A percentile compares a stretch with the other conserved stretches of the same genome.
Conservation (phyloP, 2,888 invertebrate genomes). For the Volucella bombylans region DNA sequence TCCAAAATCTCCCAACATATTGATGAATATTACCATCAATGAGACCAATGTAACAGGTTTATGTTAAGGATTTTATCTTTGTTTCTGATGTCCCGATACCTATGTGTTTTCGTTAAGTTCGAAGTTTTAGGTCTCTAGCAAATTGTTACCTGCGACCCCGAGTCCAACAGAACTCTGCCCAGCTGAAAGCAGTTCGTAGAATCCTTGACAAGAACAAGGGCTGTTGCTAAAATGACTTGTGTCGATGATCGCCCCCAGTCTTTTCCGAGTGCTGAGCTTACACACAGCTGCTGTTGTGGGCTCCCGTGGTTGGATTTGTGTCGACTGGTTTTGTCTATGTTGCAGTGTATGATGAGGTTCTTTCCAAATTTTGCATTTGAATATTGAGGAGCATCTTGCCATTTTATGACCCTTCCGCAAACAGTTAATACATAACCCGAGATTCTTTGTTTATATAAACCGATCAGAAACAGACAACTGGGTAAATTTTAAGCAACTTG, state of each 20-base stretch:
- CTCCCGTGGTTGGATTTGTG: too few relatives aligned
- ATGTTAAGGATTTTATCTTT: too few relatives aligned
- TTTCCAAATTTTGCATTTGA: slow-evolving; percentile 45
- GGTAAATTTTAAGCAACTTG: slow-evolving; percentile 29
- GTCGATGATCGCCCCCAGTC: too few relatives aligned
- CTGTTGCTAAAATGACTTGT: too few relatives aligned
- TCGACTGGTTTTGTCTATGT: slow-evolving; percentile 16
- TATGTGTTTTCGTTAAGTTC: too few relatives aligned
- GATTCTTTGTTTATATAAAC: slow-evolving; percentile 37
- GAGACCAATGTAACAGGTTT: neutral
- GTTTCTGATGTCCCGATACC: too few relatives aligned
- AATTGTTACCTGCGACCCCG: too few relatives aligned
- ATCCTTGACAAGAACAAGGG: too few relatives aligned
- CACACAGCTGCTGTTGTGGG: neutral
- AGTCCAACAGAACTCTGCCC: too few relatives aligned
- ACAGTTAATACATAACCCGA: slow-evolving; percentile 61
- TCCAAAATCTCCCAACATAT: slow-evolving; percentile 7
- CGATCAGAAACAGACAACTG: slow-evolving; percentile 30
- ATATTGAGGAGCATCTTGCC: slow-evolving; percentile 38
- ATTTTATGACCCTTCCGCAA: slow-evolving; percentile 48
- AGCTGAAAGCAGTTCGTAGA: too few relatives aligned
- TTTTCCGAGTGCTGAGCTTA: too few relatives aligned
- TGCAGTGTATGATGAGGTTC: slow-evolving; percentile 47
- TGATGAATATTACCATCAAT: neutral
- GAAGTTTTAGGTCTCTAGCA: too few relatives aligned